These are phyloP conservation scores for Chanos chanos DNA, from an alignment of 2,797 vertebrate species.

Conservation along the genomic window DNA sequence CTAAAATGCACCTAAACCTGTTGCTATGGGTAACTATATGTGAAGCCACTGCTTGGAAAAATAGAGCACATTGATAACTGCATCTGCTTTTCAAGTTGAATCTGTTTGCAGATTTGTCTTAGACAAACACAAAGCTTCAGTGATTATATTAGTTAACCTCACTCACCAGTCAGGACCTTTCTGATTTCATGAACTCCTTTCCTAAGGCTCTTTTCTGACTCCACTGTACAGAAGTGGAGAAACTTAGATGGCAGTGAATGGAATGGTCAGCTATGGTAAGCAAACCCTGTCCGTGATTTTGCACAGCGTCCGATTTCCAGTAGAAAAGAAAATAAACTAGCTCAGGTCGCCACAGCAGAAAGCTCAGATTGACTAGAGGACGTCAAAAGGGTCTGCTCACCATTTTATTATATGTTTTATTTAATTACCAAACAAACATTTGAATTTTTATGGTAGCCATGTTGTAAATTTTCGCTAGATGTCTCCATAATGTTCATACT, in stretches of 20 bases:
- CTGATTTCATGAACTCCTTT: background rate
- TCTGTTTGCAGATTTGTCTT: background rate
- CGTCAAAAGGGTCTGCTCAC: no score
- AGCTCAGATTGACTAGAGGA: no score
- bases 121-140: background rate
- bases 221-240: constrained; percentile 63
- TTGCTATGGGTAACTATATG: constrained; percentile 42
- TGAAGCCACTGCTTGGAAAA: constrained; percentile 22
- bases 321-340: constrained; percentile 21
- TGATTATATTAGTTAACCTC: no score
- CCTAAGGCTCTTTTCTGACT: constrained; percentile 46
- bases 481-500: background rate
- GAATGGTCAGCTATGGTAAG: constrained; percentile 53
- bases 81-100: background rate
- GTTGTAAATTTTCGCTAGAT: constrained; percentile 15
- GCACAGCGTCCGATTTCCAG: constrained; percentile 52
- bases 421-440: constrained; percentile 11
- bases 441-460: constrained; percentile 6
- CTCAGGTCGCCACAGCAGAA: constrained; percentile 3
- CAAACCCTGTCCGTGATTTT: constrained; percentile 62
- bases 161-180: no score
- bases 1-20: constrained; percentile 23
- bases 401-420: constrained; percentile 4
- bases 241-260: constrained; percentile 58
- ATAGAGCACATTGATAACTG: background rate